These are phyloP conservation scores for Sesamia inferens DNA, from an alignment of 2,888 invertebrate species.

Conservation along the genomic window DNA sequence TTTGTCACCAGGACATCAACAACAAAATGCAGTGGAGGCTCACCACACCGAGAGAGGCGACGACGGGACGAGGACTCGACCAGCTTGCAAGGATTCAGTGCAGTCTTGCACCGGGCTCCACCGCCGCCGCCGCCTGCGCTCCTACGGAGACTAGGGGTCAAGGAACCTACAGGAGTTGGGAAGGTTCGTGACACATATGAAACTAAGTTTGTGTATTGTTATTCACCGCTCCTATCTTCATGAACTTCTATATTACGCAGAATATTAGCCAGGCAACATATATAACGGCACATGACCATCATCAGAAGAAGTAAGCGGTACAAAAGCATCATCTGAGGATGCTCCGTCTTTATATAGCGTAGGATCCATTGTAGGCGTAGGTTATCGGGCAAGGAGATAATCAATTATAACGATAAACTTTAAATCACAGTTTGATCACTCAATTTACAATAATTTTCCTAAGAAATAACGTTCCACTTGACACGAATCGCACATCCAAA, in stretches of 20 bases:
- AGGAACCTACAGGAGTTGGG: conserved; percentile 94
- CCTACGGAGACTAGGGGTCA: conserved; percentile 93
- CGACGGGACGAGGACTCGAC: conserved; percentile 89
- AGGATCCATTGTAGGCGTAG: too few species aligned
- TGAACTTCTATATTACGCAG: not conserved
- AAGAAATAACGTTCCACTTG: too few species aligned
- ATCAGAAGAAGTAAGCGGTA: too few species aligned
- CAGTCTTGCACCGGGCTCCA: conserved; percentile 92
- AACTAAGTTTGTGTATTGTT: too few species aligned
- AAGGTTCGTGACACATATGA: conserved; percentile 90
- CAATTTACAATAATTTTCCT: too few species aligned
- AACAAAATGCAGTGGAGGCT: conserved; percentile 87
- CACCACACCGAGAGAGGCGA: conserved; percentile 91
- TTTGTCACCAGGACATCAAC: conserved; percentile 89
- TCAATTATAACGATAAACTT: too few species aligned
- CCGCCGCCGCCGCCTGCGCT: conserved; percentile 95
- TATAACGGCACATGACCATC: too few species aligned
- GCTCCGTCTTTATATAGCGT: too few species aligned
- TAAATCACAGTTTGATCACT: too few species aligned
- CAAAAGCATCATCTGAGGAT: too few species aligned
- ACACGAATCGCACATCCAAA: too few species aligned
- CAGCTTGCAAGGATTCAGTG: conserved; percentile 91
- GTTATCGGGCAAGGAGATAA: too few species aligned
- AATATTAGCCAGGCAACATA: not conserved
- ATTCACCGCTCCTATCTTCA: not conserved